Conservation (phyloP, 2,113 vertebrate species). For the Forbesichthys papilliferus region DNA sequence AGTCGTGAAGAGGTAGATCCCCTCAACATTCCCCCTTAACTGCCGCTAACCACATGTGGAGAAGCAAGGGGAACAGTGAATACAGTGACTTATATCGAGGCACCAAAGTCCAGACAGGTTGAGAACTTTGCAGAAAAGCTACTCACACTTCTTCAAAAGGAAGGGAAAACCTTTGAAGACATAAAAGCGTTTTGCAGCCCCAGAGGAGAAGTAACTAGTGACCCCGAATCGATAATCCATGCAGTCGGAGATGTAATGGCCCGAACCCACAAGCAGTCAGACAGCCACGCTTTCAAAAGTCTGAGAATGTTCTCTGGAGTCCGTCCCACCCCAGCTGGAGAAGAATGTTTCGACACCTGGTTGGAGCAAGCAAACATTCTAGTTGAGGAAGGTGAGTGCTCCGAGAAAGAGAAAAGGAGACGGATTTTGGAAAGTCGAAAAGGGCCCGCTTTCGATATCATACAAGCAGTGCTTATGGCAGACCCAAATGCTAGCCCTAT, state of each 20-base stretch:
- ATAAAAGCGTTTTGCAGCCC: neutral
- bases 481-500: constrained; percentile 1
- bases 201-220: neutral
- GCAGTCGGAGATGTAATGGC: neutral
- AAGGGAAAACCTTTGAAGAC: neutral
- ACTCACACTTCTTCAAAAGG: neutral
- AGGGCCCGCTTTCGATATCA: constrained; percentile 14
- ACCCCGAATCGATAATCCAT: neutral
- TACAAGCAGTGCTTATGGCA: constrained; percentile 2
- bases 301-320: constrained; percentile 9
- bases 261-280: neutral
- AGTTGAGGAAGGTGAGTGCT: constrained; percentile 5
- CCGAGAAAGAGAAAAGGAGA: constrained; percentile 10
- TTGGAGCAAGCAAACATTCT: constrained; percentile 1
- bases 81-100: too few relatives aligned
- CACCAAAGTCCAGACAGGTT: too few relatives aligned
- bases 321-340: constrained; percentile 8
- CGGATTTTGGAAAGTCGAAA: constrained; percentile 9
- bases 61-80: too few relatives aligned
- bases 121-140: neutral
- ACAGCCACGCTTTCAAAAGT: neutral
- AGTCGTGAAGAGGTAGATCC: neutral
- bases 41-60: neutral
- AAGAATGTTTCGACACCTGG: constrained; percentile 11
- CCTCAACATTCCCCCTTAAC: neutral